Evolutionary conservation across 2,797 vertebrate genomes (phyloP).

Genomic region (Phrynocephalus vlangalii): DNA sequence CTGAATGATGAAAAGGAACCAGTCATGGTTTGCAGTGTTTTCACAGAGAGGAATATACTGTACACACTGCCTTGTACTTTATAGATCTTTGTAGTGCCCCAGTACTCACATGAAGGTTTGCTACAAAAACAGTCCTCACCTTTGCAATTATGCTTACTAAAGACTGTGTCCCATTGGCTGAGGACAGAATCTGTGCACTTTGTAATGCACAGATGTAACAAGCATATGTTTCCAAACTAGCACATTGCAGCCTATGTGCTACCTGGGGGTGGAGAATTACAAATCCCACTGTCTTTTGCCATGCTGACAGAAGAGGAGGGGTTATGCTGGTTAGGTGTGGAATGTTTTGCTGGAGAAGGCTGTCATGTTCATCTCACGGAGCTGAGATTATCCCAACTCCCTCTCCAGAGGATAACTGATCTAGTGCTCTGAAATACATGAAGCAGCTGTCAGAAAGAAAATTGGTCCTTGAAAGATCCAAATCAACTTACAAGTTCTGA

Average conservation of each 20-base stretch:
- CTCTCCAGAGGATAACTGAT: neutral
- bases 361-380: neutral
- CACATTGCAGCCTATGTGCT: too few species aligned
- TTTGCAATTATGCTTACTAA: neutral
- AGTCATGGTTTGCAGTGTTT: neutral
- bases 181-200: neutral
- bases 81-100: neutral
- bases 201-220: neutral
- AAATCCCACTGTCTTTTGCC: neutral
- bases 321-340: too few species aligned
- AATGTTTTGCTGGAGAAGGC: neutral
- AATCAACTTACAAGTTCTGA: neutral
- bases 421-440: neutral
- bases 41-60: neutral
- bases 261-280: neutral
- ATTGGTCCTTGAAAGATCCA: neutral
- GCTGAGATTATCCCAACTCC: neutral
- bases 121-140: neutral
- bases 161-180: neutral
- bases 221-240: neutral
- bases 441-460: neutral
- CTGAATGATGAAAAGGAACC: neutral
- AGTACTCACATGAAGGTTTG: neutral
- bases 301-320: too few species aligned
- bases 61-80: too few species aligned